Evolutionary conservation across 2,888 invertebrate species (phyloP), one percentile per base, ranked within the genome.

Genomic region (Ochropacha duplaris): DNA sequence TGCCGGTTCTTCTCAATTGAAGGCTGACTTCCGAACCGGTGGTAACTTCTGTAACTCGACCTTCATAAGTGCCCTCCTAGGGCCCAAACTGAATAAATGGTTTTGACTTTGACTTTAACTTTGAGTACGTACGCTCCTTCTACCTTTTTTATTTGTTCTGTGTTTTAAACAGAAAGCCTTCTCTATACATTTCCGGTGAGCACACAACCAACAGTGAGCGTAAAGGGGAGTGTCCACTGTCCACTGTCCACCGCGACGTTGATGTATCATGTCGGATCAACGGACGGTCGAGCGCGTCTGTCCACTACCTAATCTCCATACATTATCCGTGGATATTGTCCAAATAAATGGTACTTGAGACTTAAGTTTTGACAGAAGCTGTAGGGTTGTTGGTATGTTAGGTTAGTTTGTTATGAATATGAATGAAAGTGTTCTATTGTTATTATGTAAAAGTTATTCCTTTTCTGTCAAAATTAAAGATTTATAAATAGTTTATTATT

Each of bases 261-360:
- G 93, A 93, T 92, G 92, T 92, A 93, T 93, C 89, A 90, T 87
- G 88, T 84, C 87, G 92, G 92, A 90, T 92, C 92, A 92, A 77
- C 80, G 81, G 74, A 77, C 83, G 80, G 75, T 76, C 73, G 74
- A 71, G 74, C 87, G 85, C 91, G 90, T 90, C 91, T 90, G 91
- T 91, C 91, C 88, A 82, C 88, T 81, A 81, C 91, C 90, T 92
- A 92, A 92, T 92, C 91, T 92, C 91, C 91, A 91, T 91, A 91
- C 87, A 91, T 91, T 90, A 90, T 84, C 83, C 75, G 79, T 78
- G 89, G 88, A 86, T 88, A 88, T 87, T 88, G 88, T 86, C 84
- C 90, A 89, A 90, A 92, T 86, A 91, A 91, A 92, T 92, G 91
- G 83, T 89, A 83, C 88, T 87, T 80, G 78, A 83, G 88, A 84